A percentile compares a stretch with the other conserved stretches of the same genome.
Evolutionary conservation across 1,140 invertebrate species (phyloP).

Genomic region (Orius insidiosus): DNA sequence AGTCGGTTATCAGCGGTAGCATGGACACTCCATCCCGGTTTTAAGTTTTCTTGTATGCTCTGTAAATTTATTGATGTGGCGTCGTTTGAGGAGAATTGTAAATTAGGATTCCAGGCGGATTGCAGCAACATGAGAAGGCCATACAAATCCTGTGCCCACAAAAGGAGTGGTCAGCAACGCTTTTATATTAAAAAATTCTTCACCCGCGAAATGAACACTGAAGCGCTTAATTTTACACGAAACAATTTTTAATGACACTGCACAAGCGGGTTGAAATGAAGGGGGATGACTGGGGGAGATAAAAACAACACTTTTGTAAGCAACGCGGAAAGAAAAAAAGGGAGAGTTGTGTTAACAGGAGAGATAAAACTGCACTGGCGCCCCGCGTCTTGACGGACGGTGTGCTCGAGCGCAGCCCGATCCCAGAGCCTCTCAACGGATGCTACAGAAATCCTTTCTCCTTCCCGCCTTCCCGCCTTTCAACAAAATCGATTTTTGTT

Average conservation of each 20-base stretch:
- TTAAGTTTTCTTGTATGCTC: conserved; percentile 20
- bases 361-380: conserved; percentile 15
- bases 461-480: no score
- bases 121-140: conserved; percentile 20
- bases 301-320: conserved; percentile 1
- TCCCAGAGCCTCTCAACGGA: no score
- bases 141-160: conserved; percentile 10
- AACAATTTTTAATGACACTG: neutral
- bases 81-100: conserved; percentile 15
- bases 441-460: no score
- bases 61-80: conserved; percentile 14
- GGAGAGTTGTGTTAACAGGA: conserved; percentile 2
- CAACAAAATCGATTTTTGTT: no score
- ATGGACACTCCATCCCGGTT: conserved; percentile 50
- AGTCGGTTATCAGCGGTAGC: conserved; percentile 52
- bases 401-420: no score
- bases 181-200: neutral
- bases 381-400: neutral
- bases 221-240: neutral
- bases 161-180: neutral
- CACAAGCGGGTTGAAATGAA: neutral
- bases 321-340: neutral
- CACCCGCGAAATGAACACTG: neutral
- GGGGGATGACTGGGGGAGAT: neutral
- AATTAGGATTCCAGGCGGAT: conserved; percentile 17